Conservation (phyloP, 2,888 invertebrate genomes). For the Drosophila kanekoi region DNA sequence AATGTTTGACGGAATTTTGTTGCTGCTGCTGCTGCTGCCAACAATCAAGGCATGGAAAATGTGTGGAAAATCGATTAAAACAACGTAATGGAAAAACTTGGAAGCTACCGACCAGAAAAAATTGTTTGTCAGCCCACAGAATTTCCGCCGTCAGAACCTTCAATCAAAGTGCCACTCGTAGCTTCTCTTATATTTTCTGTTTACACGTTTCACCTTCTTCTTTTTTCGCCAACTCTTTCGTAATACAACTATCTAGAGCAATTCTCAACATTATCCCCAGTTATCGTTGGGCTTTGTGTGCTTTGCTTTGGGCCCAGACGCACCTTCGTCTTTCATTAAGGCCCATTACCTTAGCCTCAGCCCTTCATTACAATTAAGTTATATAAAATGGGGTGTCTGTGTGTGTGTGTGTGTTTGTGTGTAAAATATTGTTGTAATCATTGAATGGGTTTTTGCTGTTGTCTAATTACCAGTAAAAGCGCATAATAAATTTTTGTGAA, state of each 20-base stretch:
- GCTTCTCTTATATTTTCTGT: neutral
- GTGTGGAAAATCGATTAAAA: conserved; percentile 71
- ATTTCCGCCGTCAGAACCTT: conserved; percentile 28
- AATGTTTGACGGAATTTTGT: conserved; percentile 37
- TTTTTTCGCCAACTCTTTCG: conserved; percentile 5
- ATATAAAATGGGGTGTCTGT: conserved; percentile 38
- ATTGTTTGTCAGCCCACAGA: conserved; percentile 45
- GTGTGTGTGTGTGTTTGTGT: conserved; percentile 26
- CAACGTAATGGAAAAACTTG: conserved; percentile 58
- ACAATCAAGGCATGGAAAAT: conserved; percentile 54
- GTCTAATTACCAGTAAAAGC: conserved; percentile 60
- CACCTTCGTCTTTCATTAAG: conserved; percentile 20
- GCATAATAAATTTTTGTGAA: conserved; percentile 24
- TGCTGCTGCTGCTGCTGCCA: conserved; percentile 36
- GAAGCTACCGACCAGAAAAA: conserved; percentile 28
- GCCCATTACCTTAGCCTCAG: conserved; percentile 16
- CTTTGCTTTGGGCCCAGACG: conserved; percentile 18
- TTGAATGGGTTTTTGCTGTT: conserved; percentile 53
- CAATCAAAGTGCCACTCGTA: conserved; percentile 7
- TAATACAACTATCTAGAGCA: neutral
- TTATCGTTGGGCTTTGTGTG: conserved; percentile 3
- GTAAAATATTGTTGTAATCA: conserved; percentile 44
- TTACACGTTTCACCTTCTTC: conserved; percentile 4
- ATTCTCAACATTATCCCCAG: conserved; percentile 10
- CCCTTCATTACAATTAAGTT: conserved; percentile 48